phyloP scores from a whole-genome alignment of 2,888 invertebrate genomes.

The Drymonia ruficornis region DNA sequence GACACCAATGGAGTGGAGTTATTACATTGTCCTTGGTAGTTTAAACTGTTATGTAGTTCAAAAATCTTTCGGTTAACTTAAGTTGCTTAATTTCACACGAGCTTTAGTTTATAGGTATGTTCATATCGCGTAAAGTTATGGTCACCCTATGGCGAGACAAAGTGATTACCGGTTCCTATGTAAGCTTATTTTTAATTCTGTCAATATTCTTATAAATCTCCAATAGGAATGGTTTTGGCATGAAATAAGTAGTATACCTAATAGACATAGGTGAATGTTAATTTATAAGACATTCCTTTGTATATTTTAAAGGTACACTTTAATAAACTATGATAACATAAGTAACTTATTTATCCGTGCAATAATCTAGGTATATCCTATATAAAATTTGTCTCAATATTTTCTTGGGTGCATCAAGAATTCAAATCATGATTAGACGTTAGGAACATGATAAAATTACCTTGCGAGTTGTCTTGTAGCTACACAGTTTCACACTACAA shows the following conservation, averaged over 20 bases:
- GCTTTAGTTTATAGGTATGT: no score
- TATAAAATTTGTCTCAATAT: no score
- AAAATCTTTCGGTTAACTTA: no score
- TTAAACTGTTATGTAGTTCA: no score
- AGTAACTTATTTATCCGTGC: no score
- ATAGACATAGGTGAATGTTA: background rate
- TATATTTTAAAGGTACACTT: no score
- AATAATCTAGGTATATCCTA: no score
- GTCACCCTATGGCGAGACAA: conserved; percentile 41
- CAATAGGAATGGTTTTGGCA: background rate
- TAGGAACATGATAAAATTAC: background rate
- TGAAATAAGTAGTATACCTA: background rate
- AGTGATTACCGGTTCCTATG: conserved; percentile 38
- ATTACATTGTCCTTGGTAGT: no score
- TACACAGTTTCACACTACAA: background rate
- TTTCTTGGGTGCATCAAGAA: no score
- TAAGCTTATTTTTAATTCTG: conserved; percentile 13
- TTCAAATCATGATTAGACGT: background rate
- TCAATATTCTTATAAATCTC: conserved; percentile 12
- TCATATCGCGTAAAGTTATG: conserved; percentile 20
- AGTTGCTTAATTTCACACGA: no score
- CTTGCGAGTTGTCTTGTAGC: background rate
- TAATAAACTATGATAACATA: no score
- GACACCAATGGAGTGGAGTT: no score
- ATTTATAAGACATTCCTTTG: background rate